A percentile compares a stretch with the other conserved stretches of the same genome.
Conservation (phyloP, 37 sponge, comb jelly and placozoan genomes). For the Axinella damicornis region DNA sequence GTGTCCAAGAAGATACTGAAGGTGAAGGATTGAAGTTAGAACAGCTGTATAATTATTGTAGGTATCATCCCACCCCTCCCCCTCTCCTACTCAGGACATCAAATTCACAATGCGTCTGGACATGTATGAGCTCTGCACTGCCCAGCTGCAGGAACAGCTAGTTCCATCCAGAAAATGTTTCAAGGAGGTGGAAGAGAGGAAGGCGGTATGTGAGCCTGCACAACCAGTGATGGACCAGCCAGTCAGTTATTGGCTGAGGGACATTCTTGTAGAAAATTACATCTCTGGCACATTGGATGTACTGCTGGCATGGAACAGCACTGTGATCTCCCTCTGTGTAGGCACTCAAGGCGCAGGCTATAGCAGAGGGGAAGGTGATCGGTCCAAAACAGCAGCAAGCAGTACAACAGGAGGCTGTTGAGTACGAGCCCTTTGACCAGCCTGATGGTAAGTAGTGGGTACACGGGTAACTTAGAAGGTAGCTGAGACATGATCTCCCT, state of each 20-base stretch:
- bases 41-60: background rate
- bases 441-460: constrained; percentile 72
- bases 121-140: constrained; percentile 89
- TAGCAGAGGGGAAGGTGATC: constrained; percentile 32
- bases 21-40: constrained; percentile 5
- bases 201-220: constrained; percentile 36
- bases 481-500: background rate
- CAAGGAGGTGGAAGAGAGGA: constrained; percentile 91
- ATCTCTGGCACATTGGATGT: no score
- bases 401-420: background rate
- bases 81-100: constrained; percentile 76
- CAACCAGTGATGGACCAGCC: no score
- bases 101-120: constrained; percentile 89
- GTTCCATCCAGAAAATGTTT: constrained; percentile 62
- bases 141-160: constrained; percentile 90
- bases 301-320: background rate
- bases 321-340: background rate
- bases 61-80: background rate
- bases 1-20: constrained; percentile 85
- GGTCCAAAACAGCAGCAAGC: background rate
- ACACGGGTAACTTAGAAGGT: no score
- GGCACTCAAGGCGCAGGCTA: constrained; percentile 56
- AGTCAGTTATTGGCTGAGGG: no score
- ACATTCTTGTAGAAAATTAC: no score
- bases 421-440: constrained; percentile 83